Evolutionary conservation across 2,797 vertebrate species (phyloP), one percentile per base, ranked within the genome.

Genomic region (Gouania willdenowi): DNA sequence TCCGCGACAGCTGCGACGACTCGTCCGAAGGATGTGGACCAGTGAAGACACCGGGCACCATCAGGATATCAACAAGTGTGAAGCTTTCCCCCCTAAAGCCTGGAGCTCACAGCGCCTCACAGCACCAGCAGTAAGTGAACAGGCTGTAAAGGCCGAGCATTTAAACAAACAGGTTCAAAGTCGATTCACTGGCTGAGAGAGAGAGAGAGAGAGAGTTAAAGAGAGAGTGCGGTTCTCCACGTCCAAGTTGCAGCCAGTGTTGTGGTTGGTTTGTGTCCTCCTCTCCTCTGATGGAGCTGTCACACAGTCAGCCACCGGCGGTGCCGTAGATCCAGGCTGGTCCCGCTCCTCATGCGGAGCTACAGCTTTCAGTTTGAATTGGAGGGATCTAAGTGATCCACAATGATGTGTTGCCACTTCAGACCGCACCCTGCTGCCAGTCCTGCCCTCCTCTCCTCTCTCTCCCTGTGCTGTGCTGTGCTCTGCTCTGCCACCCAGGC

Each of bases 371-470:
- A 74, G 67, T 57, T 66, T 75, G 82, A 76, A 88, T 86, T 88
- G 75, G 41, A 87, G 83, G 86, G 90, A 89, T 89, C 85, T 87
- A 90, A 91, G 87, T 89, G 92, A 92, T 92, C 90, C 88, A 81
- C 88, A 88, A 86, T 66, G 89, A 89, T 87, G 76, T 87, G 87
- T 87, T 89, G 89, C 91, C 90, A 89, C 88, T 87, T 85, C 86
- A 92, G 92, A 93, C 93, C 92, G 90, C 90, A 92, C 92, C 93
- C 93, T 93, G 87, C 86, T 92, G 87, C 86, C 92, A 89, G 87
- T 79, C 80, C 78, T 87, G 77, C 82, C 79, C 83, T 85, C 82
- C 75, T 88, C 86, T 87, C 85, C 87, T 85, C 82, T 85, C 84
- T 87, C 88, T 90, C 87, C 76, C 75, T 79, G n/a, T n/a, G n/a